These are phyloP conservation scores for Protaetia brevitarsis DNA, from an alignment of 1,140 invertebrate genomes.

Conservation along the genomic window DNA sequence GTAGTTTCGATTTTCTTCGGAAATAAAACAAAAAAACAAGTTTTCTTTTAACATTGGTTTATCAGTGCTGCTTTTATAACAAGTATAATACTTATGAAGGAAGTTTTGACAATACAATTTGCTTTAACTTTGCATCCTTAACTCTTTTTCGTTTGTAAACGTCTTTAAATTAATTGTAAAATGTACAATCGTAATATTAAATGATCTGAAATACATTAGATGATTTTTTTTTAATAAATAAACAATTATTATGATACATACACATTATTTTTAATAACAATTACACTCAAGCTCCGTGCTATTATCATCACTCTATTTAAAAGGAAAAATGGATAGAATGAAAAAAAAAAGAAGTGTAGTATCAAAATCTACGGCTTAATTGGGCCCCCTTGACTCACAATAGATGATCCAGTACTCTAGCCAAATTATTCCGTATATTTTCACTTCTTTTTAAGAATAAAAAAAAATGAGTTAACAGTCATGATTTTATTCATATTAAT, in stretches of 20 bases:
- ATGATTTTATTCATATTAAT: no score
- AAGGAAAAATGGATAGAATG: neutral
- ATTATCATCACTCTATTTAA: neutral
- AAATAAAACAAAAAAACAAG: no score
- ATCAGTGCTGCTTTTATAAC: conserved; percentile 15
- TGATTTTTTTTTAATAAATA: neutral
- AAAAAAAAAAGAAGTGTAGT: neutral
- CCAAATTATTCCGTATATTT: neutral
- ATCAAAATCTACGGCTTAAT: neutral
- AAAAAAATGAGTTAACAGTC: neutral
- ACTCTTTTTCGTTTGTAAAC: neutral
- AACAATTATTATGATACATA: conserved; percentile 9
- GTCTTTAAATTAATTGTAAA: neutral
- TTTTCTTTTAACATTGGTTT: conserved; percentile 10
- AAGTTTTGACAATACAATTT: conserved; percentile 7
- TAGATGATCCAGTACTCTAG: neutral
- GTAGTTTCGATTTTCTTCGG: no score
- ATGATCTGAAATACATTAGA: conserved; percentile 2
- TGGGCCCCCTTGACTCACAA: neutral
- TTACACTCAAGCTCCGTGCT: neutral
- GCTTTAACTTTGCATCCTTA: neutral
- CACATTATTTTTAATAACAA: neutral
- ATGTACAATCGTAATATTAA: conserved; percentile 5
- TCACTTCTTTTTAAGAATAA: no score
- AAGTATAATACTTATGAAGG: conserved; percentile 14